phyloP scores from a whole-genome alignment of 1,140 invertebrate species.

The Eufriesea mexicana region DNA sequence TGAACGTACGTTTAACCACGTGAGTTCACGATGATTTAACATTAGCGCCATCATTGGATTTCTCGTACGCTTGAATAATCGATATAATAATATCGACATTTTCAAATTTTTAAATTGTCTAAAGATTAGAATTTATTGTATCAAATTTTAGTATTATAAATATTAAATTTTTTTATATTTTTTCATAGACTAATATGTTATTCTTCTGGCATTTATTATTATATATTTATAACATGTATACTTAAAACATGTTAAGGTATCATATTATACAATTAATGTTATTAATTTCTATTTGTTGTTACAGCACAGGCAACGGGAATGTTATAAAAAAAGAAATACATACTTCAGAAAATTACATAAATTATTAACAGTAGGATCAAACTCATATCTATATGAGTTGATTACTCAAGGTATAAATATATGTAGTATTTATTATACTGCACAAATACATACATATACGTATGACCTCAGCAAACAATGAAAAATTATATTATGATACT shows the following conservation, averaged over 20 bases:
- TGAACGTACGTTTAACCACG: neutral
- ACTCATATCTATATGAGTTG: slow-evolving; percentile 30
- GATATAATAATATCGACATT: neutral
- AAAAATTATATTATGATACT: neutral
- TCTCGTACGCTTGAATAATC: neutral
- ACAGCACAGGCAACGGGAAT: neutral
- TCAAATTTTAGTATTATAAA: too few relatives aligned
- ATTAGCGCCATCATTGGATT: neutral
- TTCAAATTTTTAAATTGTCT: neutral
- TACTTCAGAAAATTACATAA: slow-evolving; percentile 8
- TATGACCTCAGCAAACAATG: neutral
- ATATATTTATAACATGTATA: slow-evolving; percentile 4
- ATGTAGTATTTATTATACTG: slow-evolving; percentile 45
- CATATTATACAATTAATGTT: slow-evolving; percentile 6
- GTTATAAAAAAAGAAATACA: slow-evolving; percentile 44
- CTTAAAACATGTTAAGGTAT: slow-evolving; percentile 24
- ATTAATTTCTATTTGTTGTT: slow-evolving; percentile 9
- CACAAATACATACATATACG: slow-evolving; percentile 22
- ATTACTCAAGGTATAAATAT: slow-evolving; percentile 56
- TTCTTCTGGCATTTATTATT: slow-evolving; percentile 9
- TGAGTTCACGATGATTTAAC: neutral
- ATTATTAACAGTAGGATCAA: slow-evolving; percentile 45
- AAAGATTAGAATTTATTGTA: neutral
- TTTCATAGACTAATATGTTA: neutral
- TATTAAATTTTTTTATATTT: neutral